Evolutionary conservation across 2,113 vertebrate genomes (phyloP).

Genomic region (Lynx canadensis): DNA sequence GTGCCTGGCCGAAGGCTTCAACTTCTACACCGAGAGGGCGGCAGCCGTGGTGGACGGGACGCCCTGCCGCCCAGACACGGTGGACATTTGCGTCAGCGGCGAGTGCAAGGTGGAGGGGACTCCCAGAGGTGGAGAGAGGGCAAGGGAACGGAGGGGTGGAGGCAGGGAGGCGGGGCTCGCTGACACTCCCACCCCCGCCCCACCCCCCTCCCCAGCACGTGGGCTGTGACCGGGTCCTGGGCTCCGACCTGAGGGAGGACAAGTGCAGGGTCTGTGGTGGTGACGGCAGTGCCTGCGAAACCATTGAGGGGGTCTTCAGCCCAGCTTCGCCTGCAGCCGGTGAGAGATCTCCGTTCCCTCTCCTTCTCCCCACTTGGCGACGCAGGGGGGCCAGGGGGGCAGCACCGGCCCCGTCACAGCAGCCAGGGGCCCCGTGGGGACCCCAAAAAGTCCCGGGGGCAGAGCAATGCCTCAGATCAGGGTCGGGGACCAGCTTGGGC

Average conservation of each 20-base stretch:
- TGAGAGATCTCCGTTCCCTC: slow-evolving; percentile 73
- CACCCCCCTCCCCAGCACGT: slow-evolving; percentile 89
- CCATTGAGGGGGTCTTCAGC: slow-evolving; percentile 94
- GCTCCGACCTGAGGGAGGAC: slow-evolving; percentile 95
- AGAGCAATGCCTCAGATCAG: neutral
- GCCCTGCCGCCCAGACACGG: slow-evolving; percentile 92
- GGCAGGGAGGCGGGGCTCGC: neutral
- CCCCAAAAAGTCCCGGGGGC: neutral
- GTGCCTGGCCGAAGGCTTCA: slow-evolving; percentile 97
- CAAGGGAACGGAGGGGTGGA: rapidly evolving
- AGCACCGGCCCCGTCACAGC: too few species aligned
- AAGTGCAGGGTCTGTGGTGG: slow-evolving; percentile 95
- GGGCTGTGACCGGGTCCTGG: slow-evolving; percentile 96
- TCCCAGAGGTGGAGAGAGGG: neutral
- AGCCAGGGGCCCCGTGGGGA: neutral
- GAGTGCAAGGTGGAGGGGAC: slow-evolving; percentile 94
- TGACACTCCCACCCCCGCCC: neutral
- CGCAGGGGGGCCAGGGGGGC: neutral
- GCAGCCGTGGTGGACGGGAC: slow-evolving; percentile 97
- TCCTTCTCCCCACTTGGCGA: too few species aligned
- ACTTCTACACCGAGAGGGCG: slow-evolving; percentile 98
- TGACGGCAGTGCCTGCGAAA: slow-evolving; percentile 94
- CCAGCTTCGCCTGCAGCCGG: slow-evolving; percentile 92
- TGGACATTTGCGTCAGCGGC: slow-evolving; percentile 96
- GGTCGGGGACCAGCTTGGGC: neutral